Evolutionary conservation across 1,140 invertebrate genomes (phyloP), one percentile per base, ranked within the genome.

Genomic region (Steinernema khuongi): DNA sequence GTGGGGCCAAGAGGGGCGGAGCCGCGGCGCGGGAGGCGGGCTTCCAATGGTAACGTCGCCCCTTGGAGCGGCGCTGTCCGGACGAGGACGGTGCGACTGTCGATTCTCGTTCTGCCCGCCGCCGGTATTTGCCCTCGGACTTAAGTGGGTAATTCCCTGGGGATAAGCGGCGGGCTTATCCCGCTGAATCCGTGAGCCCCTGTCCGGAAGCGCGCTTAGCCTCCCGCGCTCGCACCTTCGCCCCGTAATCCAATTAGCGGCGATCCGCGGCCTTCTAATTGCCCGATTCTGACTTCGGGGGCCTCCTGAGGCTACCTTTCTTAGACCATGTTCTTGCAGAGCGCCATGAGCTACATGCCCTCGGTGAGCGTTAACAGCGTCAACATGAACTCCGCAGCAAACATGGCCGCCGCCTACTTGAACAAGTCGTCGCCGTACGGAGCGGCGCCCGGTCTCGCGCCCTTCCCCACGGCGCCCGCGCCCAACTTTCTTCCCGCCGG

Each of bases 401-500:
- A 73, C 26, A 73, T 73, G 72, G 33, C 41, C 30, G 33, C 41
- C 30, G 72, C 72, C 0, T 73, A 73, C 43, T 50, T 73, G 19
- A 73, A 73, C 26, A 32, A 43, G 18, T 26, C 33, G 18, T n/a
- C 11, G 19, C 68, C 68, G 14, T 70, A 71, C 30, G 50, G 43
- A 22, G 43, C 41, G 18, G n/a, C 68, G 11, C 76, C 50, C 2
- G 19, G 60, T 43, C 29, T 76, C 19, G 67, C 70, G 1, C 60
- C 29, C 36, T 66, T 67, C 2, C 68, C 77, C 7, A 70, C 74
- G 66, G 66, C 32, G 19, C 50, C 50, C 4, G 7, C 50, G 11
- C 50, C 50, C 7, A 60, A 60, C 50, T 77, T 79, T 28, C 50
- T 75, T 1, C 69, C 31, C 18, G 50, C 76, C 17, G 36, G 70